Evolutionary conservation across 1,140 invertebrate genomes (phyloP).

Genomic region (Zophobas morio): DNA sequence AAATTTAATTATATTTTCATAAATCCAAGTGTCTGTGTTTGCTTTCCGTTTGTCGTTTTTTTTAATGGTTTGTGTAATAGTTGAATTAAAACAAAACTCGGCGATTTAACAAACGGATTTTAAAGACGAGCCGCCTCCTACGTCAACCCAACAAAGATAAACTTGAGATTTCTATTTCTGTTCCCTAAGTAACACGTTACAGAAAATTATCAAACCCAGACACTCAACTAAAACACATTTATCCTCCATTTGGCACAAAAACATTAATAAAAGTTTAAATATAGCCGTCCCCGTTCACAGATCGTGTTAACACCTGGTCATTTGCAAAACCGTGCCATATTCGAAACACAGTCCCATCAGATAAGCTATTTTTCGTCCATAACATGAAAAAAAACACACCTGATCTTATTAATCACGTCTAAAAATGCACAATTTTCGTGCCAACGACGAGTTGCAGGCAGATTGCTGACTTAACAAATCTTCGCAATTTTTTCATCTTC

Average conservation of each 20-base stretch:
- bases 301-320: slow-evolving; percentile 19
- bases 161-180: slow-evolving; percentile 38
- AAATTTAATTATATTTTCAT: neutral
- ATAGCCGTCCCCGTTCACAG: slow-evolving; percentile 13
- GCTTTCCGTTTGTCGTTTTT: too few relatives aligned
- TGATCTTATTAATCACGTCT: neutral
- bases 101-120: neutral
- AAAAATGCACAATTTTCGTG: neutral
- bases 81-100: neutral
- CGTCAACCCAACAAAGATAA: slow-evolving; percentile 3
- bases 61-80: neutral
- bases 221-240: slow-evolving; percentile 10
- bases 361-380: neutral
- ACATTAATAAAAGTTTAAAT: slow-evolving; percentile 25
- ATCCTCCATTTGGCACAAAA: slow-evolving; percentile 40
- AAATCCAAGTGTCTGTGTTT: too few relatives aligned
- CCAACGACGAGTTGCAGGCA: slow-evolving; percentile 1
- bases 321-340: neutral
- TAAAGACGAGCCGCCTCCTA: slow-evolving; percentile 8
- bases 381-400: slow-evolving; percentile 13
- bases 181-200: slow-evolving; percentile 11
- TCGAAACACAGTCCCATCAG: too few relatives aligned
- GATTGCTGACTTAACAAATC: slow-evolving; percentile 17
- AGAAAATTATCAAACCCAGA: neutral
- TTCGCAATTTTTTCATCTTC: neutral